Percentiles rank a stretch among this genome's conserved stretches.
These are phyloP conservation scores for Holothuria scabra DNA, from an alignment of 53 echinoderm and acorn worm genomes.

Conservation along the genomic window DNA sequence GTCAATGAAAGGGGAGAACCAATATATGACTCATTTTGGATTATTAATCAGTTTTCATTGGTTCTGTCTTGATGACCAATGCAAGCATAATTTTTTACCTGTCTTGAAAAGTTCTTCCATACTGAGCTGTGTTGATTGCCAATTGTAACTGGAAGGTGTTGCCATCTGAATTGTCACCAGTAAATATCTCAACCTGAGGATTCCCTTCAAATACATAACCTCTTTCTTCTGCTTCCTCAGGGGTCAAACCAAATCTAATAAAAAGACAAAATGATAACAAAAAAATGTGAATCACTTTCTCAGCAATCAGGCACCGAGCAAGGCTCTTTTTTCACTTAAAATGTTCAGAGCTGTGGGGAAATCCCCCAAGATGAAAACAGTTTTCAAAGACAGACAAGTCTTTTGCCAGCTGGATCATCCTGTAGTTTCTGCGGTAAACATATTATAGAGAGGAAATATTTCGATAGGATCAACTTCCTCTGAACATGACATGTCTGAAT, in stretches of 20 bases:
- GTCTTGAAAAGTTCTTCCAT: constrained; percentile 91
- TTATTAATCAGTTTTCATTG: not conserved
- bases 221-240: constrained; percentile 74
- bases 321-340: too few species aligned
- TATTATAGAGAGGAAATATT: too few species aligned
- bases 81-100: constrained; percentile 39
- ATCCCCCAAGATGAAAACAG: too few species aligned
- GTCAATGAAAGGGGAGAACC: too few species aligned
- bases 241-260: constrained; percentile 63
- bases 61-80: too few species aligned
- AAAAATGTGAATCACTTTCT: not conserved
- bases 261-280: not conserved
- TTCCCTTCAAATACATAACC: constrained; percentile 96
- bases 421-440: too few species aligned
- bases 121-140: constrained; percentile 95
- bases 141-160: constrained; percentile 65
- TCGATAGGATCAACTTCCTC: too few species aligned
- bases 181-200: constrained; percentile 87
- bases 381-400: too few species aligned
- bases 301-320: too few species aligned
- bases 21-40: not conserved
- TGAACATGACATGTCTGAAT: too few species aligned
- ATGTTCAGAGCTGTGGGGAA: too few species aligned
- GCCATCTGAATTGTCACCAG: constrained; percentile 44
- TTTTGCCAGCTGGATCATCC: too few species aligned